These are phyloP conservation scores for Acrocera orbiculus DNA, from an alignment of 2,888 invertebrate genomes.

Conservation along the genomic window DNA sequence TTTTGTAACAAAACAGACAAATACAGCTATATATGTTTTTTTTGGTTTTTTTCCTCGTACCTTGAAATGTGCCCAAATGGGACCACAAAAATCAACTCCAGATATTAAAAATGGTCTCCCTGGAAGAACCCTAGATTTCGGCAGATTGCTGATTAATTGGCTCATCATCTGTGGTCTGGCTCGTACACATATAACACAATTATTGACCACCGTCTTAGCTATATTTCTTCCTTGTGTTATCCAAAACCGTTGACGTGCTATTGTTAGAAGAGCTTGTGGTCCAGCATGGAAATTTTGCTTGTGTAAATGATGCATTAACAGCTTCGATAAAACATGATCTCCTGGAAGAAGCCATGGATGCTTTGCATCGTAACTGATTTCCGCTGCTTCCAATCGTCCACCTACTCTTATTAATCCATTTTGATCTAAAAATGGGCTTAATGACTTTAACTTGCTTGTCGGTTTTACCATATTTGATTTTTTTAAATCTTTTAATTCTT, in stretches of 20 bases:
- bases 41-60: conserved; percentile 4
- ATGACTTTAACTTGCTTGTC: background rate
- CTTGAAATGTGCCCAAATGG: conserved; percentile 5
- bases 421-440: conserved; percentile 13
- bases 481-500: background rate
- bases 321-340: conserved; percentile 5
- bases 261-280: conserved; percentile 7
- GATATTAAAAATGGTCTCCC: conserved; percentile 7
- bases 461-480: background rate
- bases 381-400: conserved; percentile 13
- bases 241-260: conserved; percentile 14
- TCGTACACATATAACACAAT: conserved; percentile 11
- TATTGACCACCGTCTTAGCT: conserved; percentile 8
- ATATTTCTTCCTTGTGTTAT: conserved; percentile 10
- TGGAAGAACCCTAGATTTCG: conserved; percentile 8
- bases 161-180: conserved; percentile 7
- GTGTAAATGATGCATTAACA: conserved; percentile 3
- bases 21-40: conserved; percentile 10
- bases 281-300: conserved; percentile 7
- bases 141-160: conserved; percentile 17
- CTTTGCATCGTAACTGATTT: conserved; percentile 11
- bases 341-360: conserved; percentile 15
- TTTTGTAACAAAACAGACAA: conserved; percentile 9
- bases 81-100: conserved; percentile 9
- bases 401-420: conserved; percentile 16